Evolutionary conservation across 2,113 vertebrate species (phyloP), one percentile per base, ranked within the genome.

Genomic region (Narcine bancroftii): DNA sequence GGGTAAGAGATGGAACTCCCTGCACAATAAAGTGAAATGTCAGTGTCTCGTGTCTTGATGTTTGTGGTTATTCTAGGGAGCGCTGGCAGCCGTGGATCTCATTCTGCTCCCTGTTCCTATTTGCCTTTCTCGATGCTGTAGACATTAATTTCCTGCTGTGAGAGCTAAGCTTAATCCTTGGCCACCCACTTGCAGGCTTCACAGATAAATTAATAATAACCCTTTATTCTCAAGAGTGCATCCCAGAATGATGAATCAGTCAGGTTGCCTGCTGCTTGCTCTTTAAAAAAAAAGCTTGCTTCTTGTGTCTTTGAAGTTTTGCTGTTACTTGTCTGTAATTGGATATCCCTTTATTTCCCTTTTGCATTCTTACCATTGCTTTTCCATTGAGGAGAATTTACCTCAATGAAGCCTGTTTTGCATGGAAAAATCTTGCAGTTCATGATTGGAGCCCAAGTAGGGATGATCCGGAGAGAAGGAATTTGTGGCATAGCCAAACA

Each of bases 181-280:
- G 63, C 63, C 26, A 29, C 65, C 89, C 39, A 66, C 63, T 91
- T 69, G 39, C 39, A 66, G 24, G 66, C 63, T 26, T 6, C 26
- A 42, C 10, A 71, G 89, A 71, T 91, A 47, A 69, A 91, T 47
- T 69, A 42, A 91, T 71, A 91, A 69, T 91, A 91, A 45, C 15
- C 42, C 39, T 91, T 71, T 91, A 39, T 69, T 91, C 42, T 33
- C 65, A 91, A 24, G n/a, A 10, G 19, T 91, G 26, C 19, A 69
- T 66, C 47, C 89, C 89, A 69, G 26, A 29, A 45, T 33, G 69
- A 42, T 91, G 47, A 69, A 69, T 26, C 10, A 4, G 11, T 69
- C 63, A 91, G 65, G 39, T n/a, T n/a, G n/a, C n/a, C n/a, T n/a
- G n/a, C n/a, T n/a, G n/a, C n/a, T n/a, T n/a, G n/a, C n/a, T n/a